Evolutionary conservation across 2,113 vertebrate genomes (phyloP).

Genomic region (Bufo gargarizans): DNA sequence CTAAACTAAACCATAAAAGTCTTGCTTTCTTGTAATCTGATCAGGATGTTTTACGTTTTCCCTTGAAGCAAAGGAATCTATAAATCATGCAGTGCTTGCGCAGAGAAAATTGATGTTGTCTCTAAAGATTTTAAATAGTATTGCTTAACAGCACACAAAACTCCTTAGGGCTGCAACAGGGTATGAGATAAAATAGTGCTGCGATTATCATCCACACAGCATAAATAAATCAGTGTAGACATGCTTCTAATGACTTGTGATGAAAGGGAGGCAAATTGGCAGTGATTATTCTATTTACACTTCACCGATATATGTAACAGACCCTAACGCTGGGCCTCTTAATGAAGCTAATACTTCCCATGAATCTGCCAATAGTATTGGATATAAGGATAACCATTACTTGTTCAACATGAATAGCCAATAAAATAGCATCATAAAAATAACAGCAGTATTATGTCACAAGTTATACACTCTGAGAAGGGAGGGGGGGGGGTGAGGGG

Average conservation of each 20-base stretch:
- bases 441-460: too few species aligned
- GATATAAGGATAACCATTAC: background rate
- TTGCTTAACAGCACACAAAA: conserved; percentile 30
- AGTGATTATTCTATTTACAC: conserved; percentile 11
- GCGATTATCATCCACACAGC: background rate
- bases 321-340: background rate
- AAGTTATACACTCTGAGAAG: too few species aligned
- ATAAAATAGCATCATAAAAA: too few species aligned
- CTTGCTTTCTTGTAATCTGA: conserved; percentile 6
- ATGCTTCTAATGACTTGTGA: conserved; percentile 17
- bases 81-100: conserved; percentile 51
- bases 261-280: conserved; percentile 25
- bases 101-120: conserved; percentile 53
- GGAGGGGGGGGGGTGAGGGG: too few species aligned
- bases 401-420: too few species aligned
- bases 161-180: conserved; percentile 18
- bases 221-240: conserved; percentile 33
- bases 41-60: conserved; percentile 28
- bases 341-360: background rate
- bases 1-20: background rate
- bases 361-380: background rate
- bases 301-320: background rate
- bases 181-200: conserved; percentile 32
- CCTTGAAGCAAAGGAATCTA: conserved; percentile 31
- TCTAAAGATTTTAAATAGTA: conserved; percentile 28